phyloP scores from a whole-genome alignment of 1,140 invertebrate species.

The Zaprionus africanus region DNA sequence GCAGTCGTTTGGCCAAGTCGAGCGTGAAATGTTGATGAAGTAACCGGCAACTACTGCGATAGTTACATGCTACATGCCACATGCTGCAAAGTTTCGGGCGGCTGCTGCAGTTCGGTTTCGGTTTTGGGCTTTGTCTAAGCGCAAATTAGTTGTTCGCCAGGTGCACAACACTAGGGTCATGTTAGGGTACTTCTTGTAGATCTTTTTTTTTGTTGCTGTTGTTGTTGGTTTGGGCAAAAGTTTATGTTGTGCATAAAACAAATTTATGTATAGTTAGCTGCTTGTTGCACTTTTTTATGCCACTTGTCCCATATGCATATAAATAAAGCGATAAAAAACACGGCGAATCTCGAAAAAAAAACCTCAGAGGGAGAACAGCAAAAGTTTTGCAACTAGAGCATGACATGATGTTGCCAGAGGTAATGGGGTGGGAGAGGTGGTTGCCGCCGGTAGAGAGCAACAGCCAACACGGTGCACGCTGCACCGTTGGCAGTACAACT shows the following conservation, averaged over 20 bases:
- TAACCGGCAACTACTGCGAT: conserved; percentile 50
- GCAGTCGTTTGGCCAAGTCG: conserved; percentile 65
- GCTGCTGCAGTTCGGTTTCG: conserved; percentile 33
- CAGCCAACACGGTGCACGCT: conserved; percentile 45
- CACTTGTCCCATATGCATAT: conserved; percentile 75
- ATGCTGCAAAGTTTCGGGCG: conserved; percentile 46
- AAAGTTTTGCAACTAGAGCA: conserved; percentile 78
- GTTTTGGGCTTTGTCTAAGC: conserved; percentile 48
- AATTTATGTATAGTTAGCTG: conserved; percentile 59
- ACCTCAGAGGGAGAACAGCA: conserved; percentile 32
- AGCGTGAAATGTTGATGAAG: conserved; percentile 81
- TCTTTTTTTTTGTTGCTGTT: background rate
- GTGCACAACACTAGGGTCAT: conserved; percentile 41
- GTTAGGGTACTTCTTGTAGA: conserved; percentile 25
- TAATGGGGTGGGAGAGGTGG: background rate
- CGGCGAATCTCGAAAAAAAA: conserved; percentile 9
- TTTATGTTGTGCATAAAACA: conserved; percentile 67
- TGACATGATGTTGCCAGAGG: conserved; percentile 70
- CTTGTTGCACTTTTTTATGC: conserved; percentile 37
- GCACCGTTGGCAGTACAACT: conserved; percentile 53
- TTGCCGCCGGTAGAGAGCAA: background rate
- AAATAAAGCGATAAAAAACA: conserved; percentile 72
- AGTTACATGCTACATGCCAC: conserved; percentile 53
- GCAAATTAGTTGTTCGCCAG: conserved; percentile 72
- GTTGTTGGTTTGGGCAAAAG: conserved; percentile 37